Evolutionary conservation across 2,113 vertebrate species (phyloP).

Genomic region (Clinocottus analis): DNA sequence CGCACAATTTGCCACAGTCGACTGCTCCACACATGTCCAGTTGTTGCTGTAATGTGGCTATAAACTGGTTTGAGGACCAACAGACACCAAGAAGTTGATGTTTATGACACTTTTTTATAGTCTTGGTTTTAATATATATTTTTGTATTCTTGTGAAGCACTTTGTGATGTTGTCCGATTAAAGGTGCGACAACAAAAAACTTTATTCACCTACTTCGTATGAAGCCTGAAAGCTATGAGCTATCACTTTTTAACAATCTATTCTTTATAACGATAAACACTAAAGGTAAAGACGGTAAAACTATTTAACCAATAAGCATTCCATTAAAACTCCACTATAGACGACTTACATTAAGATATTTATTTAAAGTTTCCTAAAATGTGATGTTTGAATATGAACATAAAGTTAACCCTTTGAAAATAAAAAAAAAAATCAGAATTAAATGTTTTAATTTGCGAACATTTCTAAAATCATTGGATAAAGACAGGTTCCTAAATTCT

Average conservation of each 20-base stretch:
- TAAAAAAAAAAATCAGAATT: too few species aligned
- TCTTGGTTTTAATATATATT: not conserved
- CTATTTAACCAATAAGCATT: too few species aligned
- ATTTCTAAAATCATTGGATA: too few species aligned
- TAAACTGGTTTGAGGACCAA: constrained; percentile 1
- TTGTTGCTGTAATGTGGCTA: not conserved
- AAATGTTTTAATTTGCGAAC: too few species aligned
- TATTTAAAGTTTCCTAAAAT: too few species aligned
- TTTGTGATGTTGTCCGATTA: not conserved
- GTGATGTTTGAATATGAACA: too few species aligned
- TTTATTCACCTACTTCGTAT: not conserved
- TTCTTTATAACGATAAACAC: too few species aligned
- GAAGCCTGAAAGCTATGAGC: not conserved
- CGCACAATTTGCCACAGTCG: not conserved
- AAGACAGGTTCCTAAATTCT: too few species aligned
- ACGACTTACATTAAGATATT: too few species aligned
- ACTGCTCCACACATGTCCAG: not conserved
- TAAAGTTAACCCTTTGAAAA: too few species aligned
- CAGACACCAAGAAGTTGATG: not conserved
- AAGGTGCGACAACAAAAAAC: not conserved
- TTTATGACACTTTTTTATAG: not conserved
- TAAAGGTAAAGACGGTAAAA: too few species aligned
- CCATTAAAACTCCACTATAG: too few species aligned
- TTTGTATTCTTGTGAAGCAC: not conserved
- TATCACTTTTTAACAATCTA: not conserved